Base-by-base conservation (phyloP, 2,113 vertebrate genomes). In the Tachuris rubrigastra region DNA sequence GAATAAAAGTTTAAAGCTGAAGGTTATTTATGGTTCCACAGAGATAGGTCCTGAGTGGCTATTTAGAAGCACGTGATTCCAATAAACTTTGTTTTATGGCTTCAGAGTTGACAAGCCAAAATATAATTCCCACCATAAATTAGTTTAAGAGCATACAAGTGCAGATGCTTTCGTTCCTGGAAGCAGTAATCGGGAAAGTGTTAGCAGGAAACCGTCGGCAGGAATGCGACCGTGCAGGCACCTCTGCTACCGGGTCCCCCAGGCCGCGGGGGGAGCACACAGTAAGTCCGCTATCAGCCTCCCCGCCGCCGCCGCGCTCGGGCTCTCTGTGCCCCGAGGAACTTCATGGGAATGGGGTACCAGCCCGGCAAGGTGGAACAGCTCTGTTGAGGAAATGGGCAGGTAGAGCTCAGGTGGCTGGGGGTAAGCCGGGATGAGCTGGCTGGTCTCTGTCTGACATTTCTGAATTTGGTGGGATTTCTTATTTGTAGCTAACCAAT, bases 31-130 rank as follows among this genome's bases (percentile, higher is more conserved):
- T 99, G 99, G 98, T 97, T 98, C 98, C 98, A 97, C 94, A 97
- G 98, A 98, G 98, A 99, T 98, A 97, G 97, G 98, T 98, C 98
- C 98, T 99, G 99, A 99, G 98, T 99, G 99, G 99, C 99, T 99
- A 98, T 96, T 98, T 98, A 98, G 96, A 97, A 99, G 97, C 99
- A 99, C 99, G 99, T 99, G 99, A 99, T 98, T 98, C 99, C 99
- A 99, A 99, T 99, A 99, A 99, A 99, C 98, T 99, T 99, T 99
- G 99, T 99, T 99, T 99, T 99, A 99, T 99, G 99, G 98, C 99
- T 98, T 98, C 98, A 98, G 99, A 99, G 99, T 99, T 99, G 99
- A 99, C 99, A 99, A 99, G 99, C 99, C 99, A 99, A 99, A 99
- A 99, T 99, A 99, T 99, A 99, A 99, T 99, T 99, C 99, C 99